Base-by-base conservation (phyloP, 2,797 vertebrate species). In the Pangasius mekongensis region DNA sequence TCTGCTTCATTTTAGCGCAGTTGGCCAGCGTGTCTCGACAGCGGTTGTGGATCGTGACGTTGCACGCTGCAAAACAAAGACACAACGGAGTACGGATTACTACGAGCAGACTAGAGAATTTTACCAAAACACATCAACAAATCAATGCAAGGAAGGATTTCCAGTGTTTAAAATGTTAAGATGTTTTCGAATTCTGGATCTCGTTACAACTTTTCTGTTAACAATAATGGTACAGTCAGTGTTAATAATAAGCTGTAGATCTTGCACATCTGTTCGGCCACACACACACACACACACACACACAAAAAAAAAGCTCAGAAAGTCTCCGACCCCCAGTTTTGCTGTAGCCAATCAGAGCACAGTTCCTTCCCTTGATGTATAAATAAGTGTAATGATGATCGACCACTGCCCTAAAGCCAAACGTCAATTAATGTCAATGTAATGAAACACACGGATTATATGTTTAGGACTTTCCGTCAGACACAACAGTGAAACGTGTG, bases 1-100 rank as follows among this genome's bases (percentile, higher is more conserved):
- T 97, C 94, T 99, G 98, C 89, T 99, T 99, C 96, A 99, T 97
- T 94, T 99, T 99, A 91, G 97, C 97, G 88, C 98, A 99, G 94
- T 96, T 98, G 89, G 97, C 96, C 88, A 99, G 94, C 0, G 97
- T 95, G 94, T 99, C 98, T 92, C 98, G 97, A 93, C 98, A 99
- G 93, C 98, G 97, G 95, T 99, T 98, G 94, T 99, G 98, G 92
- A 98, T 98, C 88, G 97, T 98, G 92, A 98, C 98, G 7, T 96
- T 98, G 93, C 98, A 99, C 84, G 96, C 98, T 98, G 94, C 3
- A 85, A 90, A 87, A 69, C 58, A 84, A 71, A 78, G 8, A 2
- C 81, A 71, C 49, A 30, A 78, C 0, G 1, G 3, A 11, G 33
- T 20, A 33, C 1, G 52, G 18, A 30, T 36, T 24, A 22, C 4